Conservation (phyloP, 2,888 invertebrate species). For the Caenorhabditis sp. region DNA sequence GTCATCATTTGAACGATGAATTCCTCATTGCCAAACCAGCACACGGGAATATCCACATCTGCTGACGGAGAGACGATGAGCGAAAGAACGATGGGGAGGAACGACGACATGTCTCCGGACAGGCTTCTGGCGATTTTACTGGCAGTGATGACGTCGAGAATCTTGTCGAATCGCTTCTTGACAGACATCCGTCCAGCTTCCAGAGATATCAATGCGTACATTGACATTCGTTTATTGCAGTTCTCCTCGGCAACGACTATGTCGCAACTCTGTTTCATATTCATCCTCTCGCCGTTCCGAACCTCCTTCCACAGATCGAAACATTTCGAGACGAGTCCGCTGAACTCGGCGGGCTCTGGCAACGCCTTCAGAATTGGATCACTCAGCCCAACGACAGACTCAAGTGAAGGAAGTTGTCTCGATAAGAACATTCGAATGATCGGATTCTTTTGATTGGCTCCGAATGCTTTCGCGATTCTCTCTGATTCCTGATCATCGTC, state of each 20-base stretch:
- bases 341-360: slow-evolving; percentile 6
- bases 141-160: slow-evolving; percentile 37
- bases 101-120: not conserved
- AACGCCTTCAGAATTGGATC: slow-evolving; percentile 19
- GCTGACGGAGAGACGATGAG: slow-evolving; percentile 12
- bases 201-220: slow-evolving; percentile 1
- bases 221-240: not conserved
- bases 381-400: not conserved
- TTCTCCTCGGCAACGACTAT: not conserved
- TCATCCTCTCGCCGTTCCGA: slow-evolving; percentile 7
- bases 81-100: slow-evolving; percentile 17
- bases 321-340: not conserved
- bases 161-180: slow-evolving; percentile 16
- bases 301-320: slow-evolving; percentile 47
- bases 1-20: not conserved
- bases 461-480: not conserved
- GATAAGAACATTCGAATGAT: slow-evolving; percentile 1
- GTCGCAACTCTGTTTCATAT: slow-evolving; percentile 29
- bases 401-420: not conserved
- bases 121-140: slow-evolving; percentile 21
- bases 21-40: slow-evolving; percentile 2
- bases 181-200: slow-evolving; percentile 1
- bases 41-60: slow-evolving; percentile 8
- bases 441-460: not conserved
- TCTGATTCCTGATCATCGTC: not conserved